Conservation (phyloP, 2,797 vertebrate species). For the Bradypodion pumilum region DNA sequence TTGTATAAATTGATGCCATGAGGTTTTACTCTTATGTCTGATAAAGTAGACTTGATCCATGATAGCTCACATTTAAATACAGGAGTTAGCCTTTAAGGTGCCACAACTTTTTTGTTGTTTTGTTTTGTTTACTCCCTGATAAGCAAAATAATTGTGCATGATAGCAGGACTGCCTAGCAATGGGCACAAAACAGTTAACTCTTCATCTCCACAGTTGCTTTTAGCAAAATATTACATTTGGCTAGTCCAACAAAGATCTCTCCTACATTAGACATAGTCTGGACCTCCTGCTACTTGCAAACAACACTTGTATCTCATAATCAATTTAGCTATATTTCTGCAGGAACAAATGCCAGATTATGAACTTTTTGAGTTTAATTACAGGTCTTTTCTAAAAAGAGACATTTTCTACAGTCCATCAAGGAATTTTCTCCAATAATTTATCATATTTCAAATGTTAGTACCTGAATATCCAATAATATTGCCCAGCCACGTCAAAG, state of each 20-base stretch:
- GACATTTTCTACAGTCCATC: slow-evolving; percentile 30
- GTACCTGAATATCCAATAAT: slow-evolving; percentile 93
- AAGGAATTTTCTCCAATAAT: slow-evolving; percentile 20
- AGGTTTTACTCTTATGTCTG: too few species aligned
- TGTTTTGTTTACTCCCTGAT: too few species aligned
- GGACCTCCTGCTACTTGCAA: not conserved
- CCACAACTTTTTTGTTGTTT: too few species aligned
- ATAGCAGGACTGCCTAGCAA: too few species aligned
- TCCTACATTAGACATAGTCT: not conserved
- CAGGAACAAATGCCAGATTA: not conserved
- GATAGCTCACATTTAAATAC: too few species aligned
- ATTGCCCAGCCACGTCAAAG: slow-evolving; percentile 90
- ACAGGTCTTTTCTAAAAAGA: not conserved
- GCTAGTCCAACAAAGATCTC: not conserved
- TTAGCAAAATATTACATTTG: not conserved
- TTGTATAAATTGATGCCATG: too few species aligned
- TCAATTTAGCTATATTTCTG: not conserved
- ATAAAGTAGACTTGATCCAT: too few species aligned
- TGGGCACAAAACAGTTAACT: too few species aligned
- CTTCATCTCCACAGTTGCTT: not conserved
- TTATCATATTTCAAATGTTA: slow-evolving; percentile 40
- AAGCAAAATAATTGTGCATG: not conserved
- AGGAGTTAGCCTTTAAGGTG: too few species aligned
- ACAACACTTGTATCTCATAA: not conserved
- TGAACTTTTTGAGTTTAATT: not conserved